Evolutionary conservation across 2,113 vertebrate species (phyloP).

Genomic region (Chinchilla lanigera): DNA sequence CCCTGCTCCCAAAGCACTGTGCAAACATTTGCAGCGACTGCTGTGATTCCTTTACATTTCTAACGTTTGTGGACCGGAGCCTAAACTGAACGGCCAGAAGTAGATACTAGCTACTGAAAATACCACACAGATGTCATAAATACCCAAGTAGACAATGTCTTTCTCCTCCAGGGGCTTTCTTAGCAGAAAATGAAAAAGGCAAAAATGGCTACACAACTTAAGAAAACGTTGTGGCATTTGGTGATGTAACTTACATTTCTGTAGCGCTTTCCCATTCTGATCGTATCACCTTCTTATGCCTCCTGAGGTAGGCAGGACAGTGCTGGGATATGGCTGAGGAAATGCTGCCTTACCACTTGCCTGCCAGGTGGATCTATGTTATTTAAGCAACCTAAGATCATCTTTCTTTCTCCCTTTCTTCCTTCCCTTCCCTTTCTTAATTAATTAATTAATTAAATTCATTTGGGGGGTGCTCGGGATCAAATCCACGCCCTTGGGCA

Average conservation of each 20-base stretch:
- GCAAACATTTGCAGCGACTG: not conserved
- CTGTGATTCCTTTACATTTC: conserved; percentile 2
- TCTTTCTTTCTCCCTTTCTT: not conserved
- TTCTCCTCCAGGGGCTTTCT: conserved; percentile 21
- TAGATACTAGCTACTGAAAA: not conserved
- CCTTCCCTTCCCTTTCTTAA: too few species aligned
- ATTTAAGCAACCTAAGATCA: not conserved
- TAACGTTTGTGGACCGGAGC: not conserved
- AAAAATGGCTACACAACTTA: not conserved
- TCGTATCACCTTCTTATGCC: not conserved
- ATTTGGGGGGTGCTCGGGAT: not conserved
- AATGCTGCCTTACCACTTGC: not conserved
- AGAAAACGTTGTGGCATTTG: conserved; percentile 28
- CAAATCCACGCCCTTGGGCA: not conserved
- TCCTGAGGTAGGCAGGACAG: not conserved
- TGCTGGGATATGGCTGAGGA: not conserved
- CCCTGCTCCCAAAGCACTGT: not conserved
- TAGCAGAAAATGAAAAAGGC: conserved; percentile 49
- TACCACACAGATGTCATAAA: not conserved
- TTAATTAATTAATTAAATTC: too few species aligned
- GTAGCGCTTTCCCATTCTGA: not conserved
- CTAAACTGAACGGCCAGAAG: not conserved
- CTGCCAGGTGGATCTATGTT: not conserved
- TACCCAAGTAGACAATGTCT: not conserved
- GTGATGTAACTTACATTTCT: not conserved